Evolutionary conservation across 2,113 vertebrate genomes (phyloP), one percentile per base, ranked within the genome.

Genomic region (Corythoichthys intestinalis): DNA sequence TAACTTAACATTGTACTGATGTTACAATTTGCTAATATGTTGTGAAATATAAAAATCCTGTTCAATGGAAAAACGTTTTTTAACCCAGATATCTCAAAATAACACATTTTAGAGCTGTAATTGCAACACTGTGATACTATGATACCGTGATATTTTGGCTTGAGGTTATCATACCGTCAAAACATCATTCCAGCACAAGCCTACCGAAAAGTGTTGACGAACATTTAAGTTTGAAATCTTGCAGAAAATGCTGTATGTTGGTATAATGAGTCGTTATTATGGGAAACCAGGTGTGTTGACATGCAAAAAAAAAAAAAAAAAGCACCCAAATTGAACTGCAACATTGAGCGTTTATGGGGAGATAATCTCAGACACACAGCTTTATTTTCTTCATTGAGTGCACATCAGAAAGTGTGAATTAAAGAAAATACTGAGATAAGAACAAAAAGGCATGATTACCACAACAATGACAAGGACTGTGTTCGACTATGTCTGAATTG

Each of bases 381-480:
- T 50, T 44, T 59, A 75, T 73, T 57, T 56, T 59, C 56, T 46
- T 37, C 75, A 76, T 69, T 69, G 64, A 71, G 65, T 73, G 14
- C 12, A 80, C 73, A 76, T 61, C 73, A 73, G 70, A 58, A 71
- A 76, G 69, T 82, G 79, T 28, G 20, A 46, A 74, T 50, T 1
- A 1, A 74, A 8, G 50, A 72, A 72, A n/a, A 70, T 59, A 69
- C 54, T 76, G 66, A 77, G 75, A 61, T 14, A 72, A 61, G 74
- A 71, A 75, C 67, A 47, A 48, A 0, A 2, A 76, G 50, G 77
- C 62, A 74, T 85, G 83, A 86, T 82, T 80, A 80, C 73, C 66
- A 72, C 57, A 74, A 65, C 50, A 84, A 83, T 83, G 50, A 79
- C 66, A 35, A 65, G 67, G 41, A 54, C 12, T 67, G 49, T 57